These are phyloP conservation scores for Sinocyclocheilus anophthalmus DNA, from an alignment of 2,113 vertebrate genomes.

Conservation along the genomic window DNA sequence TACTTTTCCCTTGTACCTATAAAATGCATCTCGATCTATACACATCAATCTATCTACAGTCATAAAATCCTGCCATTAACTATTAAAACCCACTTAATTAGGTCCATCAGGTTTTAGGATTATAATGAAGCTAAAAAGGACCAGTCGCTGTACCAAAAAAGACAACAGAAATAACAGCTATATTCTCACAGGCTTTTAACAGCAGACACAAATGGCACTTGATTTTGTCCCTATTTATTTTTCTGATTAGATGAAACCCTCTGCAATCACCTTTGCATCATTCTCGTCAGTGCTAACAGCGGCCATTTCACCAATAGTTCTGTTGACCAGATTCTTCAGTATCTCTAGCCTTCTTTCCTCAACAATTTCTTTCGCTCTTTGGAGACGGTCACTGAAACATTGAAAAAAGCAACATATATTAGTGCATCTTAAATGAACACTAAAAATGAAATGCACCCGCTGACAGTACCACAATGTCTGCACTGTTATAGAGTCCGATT, in stretches of 20 bases:
- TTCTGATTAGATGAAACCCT: background rate
- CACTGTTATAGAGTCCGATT: background rate
- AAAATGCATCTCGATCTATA: background rate
- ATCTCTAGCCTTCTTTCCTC: slow-evolving; percentile 87
- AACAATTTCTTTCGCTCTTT: slow-evolving; percentile 78
- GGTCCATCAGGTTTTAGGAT: too few species aligned
- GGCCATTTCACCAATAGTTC: slow-evolving; percentile 37
- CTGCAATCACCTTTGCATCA: slow-evolving; percentile 26
- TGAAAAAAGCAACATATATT: slow-evolving; percentile 14
- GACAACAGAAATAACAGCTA: background rate
- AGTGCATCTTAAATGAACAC: background rate
- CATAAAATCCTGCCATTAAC: background rate
- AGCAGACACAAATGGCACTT: background rate
- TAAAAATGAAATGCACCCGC: background rate
- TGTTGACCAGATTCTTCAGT: slow-evolving; percentile 81
- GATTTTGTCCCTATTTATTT: background rate
- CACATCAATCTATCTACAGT: background rate
- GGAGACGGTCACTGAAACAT: slow-evolving; percentile 75
- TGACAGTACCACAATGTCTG: background rate
- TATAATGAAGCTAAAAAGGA: background rate
- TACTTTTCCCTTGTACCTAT: background rate
- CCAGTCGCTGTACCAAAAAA: background rate
- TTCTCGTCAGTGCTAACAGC: background rate
- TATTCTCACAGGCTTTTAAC: background rate
- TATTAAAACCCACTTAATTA: too few species aligned